phyloP scores from a whole-genome alignment of 2,888 invertebrate species.

The Platycheirus rosarum region DNA sequence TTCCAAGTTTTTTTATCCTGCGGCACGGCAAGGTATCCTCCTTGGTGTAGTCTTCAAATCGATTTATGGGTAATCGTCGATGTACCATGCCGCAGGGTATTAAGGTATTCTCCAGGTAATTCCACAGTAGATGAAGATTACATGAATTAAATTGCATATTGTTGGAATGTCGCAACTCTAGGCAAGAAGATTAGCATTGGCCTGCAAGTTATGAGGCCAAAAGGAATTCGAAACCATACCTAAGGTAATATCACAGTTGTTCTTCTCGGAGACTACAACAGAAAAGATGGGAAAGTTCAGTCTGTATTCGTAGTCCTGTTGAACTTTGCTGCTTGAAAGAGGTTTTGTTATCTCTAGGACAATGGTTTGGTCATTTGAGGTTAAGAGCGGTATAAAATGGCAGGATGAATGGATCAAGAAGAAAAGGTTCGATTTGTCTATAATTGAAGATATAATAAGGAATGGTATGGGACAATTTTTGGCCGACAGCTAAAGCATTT shows the following conservation, averaged over 20 bases:
- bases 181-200: background rate
- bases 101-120: constrained; percentile 5
- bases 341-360: background rate
- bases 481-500: background rate
- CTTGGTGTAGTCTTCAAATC: constrained; percentile 24
- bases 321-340: background rate
- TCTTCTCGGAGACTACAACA: too few species aligned
- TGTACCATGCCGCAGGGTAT: constrained; percentile 33
- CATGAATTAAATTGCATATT: constrained; percentile 25
- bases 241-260: background rate
- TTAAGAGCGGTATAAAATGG: background rate
- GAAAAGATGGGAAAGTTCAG: too few species aligned
- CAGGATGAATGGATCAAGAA: constrained; percentile 10
- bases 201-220: background rate
- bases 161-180: background rate
- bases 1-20: constrained; percentile 15
- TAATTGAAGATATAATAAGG: background rate
- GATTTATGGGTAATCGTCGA: constrained; percentile 50
- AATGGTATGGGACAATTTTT: constrained; percentile 7
- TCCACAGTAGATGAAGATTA: constrained; percentile 8
- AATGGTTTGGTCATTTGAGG: constrained; percentile 14
- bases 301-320: background rate
- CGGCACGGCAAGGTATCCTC: background rate
- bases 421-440: constrained; percentile 19
- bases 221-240: background rate